Evolutionary conservation across 1,140 invertebrate species (phyloP), one percentile per base, ranked within the genome.

Genomic region (Drosophila repleta): DNA sequence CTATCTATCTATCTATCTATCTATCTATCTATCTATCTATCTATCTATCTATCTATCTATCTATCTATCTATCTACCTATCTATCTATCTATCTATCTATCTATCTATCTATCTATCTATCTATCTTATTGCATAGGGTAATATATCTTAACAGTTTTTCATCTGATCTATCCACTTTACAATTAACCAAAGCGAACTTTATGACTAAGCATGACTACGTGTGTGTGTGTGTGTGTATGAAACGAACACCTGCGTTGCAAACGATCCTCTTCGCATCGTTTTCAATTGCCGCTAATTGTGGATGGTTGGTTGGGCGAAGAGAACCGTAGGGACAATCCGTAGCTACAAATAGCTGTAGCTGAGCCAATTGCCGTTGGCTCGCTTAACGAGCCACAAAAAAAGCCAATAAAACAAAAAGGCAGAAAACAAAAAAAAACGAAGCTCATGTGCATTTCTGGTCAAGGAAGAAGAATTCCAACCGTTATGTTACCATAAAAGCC

Each of bases 401-500:
- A 4, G 17, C 15, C 26, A 53, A 53, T 29, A 18, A 55, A 13
- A 52, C 45, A 48, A 71, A 55, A 21, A 55, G 11, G 26, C 18
- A n/a, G n/a, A n/a, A n/a, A n/a, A n/a, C n/a, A 8, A 6, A 6
- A 20, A 10, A 35, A 26, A 57, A 45, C 15, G 5, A 45, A 55
- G 41, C 43, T 55, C 69, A 72, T 72, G 69, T 35, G 46, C 63
- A 72, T 66, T 58, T 43, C 53, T 72, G 48, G 39, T 26, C 60
- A 66, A 66, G 62, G 62, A 65, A 58, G 45, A 46, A 58, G 45
- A 41, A 57, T 58, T 24, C 26, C 39, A 80, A 35, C 79, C 81
- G 81, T 84, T 84, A 85, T 55, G 65, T 80, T 78, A 32, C 71
- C 71, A 74, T 70, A 74, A 74, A 65, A 61, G 71, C 61, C 39